Evolutionary conservation across 2,888 invertebrate genomes (phyloP).

Genomic region (Eupithecia subfuscata): DNA sequence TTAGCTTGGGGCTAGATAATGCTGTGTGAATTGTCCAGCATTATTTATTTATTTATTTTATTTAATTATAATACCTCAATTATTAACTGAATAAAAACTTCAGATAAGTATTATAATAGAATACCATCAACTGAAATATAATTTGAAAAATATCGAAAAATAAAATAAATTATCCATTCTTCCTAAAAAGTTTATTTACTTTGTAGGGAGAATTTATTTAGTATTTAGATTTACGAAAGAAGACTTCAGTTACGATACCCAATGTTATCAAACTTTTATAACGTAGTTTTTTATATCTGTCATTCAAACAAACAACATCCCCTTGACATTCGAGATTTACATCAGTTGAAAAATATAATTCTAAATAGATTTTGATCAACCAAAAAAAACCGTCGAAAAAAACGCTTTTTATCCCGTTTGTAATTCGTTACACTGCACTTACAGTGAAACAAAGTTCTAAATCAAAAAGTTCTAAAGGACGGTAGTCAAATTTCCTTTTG

Average conservation of each 20-base stretch:
- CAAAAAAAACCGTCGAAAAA: conserved; percentile 47
- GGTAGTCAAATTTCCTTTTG: conserved; percentile 78
- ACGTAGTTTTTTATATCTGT: neutral
- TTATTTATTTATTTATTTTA: too few relatives aligned
- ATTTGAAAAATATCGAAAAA: neutral
- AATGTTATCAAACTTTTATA: neutral
- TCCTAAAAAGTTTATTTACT: neutral
- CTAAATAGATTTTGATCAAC: conserved; percentile 22
- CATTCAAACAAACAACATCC: neutral
- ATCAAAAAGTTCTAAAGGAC: conserved; percentile 74
- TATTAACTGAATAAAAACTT: too few relatives aligned
- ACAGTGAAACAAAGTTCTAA: conserved; percentile 70
- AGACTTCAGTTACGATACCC: neutral
- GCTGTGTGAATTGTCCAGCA: too few relatives aligned
- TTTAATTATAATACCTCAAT: too few relatives aligned
- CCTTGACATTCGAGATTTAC: conserved; percentile 22
- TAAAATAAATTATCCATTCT: too few relatives aligned
- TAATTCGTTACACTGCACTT: conserved; percentile 65
- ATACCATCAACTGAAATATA: neutral
- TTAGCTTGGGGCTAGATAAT: too few relatives aligned
- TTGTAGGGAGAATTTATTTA: too few relatives aligned
- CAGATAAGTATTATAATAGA: too few relatives aligned
- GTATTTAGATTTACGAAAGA: neutral
- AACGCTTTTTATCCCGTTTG: conserved; percentile 55
- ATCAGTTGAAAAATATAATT: conserved; percentile 31